Evolutionary conservation across 2,888 invertebrate species (phyloP), one percentile per base, ranked within the genome.

Genomic region (Scaptomyza polygonia): DNA sequence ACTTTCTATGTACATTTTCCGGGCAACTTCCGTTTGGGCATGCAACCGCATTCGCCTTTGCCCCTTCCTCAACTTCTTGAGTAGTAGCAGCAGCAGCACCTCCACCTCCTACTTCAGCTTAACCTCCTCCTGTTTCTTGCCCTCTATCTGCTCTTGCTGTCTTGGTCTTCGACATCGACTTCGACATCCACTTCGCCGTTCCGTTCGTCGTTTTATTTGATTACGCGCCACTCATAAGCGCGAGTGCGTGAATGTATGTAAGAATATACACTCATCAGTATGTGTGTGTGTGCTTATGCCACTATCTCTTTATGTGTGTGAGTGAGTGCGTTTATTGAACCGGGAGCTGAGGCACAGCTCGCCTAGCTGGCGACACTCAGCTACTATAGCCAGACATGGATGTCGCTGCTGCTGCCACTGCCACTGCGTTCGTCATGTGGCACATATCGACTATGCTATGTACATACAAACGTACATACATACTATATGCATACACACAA

Each of bases 11-110:
- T 73, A 69, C 63, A 79, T 71, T 88, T 82, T 83, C 82, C 80
- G 84, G 83, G 59, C 88, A 83, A 88, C 88, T 82, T 88, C 88
- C 88, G 86, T 71, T 82, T 63, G 77, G 64, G 83, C 61, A 82
- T 85, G 86, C 88, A 68, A 74, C 83, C 67, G 84, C 77, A 66
- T 47, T 77, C 79, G 75, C 75, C 64, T 68, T 72, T 79, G 72
- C 54, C 75, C 56, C 51, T 21, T 29, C 8, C 39, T 9, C 44
- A 12, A 34, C 34, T 34, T n/a, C 4, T 12, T 5, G 12, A 30
- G 11, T 1, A n/a, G n/a, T n/a, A 34, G 34, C 14, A 36, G 14
- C 51, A 29, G 66, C 70, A 43, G 49, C 18, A 42, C 34, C 48
- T 47, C 34, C 34, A n/a, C 16, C 39, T 32, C 27, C 32, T 12